Percentiles rank a stretch among this genome's conserved stretches.
These are phyloP conservation scores for Zaprionus inermis DNA, from an alignment of 1,140 invertebrate species.

Conservation along the genomic window DNA sequence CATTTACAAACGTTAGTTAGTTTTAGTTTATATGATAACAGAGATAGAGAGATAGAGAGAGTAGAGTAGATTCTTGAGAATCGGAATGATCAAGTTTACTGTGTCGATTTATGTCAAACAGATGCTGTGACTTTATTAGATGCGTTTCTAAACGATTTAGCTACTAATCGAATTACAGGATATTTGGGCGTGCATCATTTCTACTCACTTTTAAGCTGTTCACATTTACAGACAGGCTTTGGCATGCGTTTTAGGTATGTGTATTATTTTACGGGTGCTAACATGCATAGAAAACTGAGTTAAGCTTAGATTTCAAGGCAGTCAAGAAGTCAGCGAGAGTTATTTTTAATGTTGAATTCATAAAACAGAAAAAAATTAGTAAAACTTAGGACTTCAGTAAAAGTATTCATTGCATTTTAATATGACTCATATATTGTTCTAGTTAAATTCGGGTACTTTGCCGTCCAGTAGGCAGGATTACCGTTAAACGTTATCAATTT, in stretches of 20 bases:
- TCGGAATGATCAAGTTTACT: slow-evolving; percentile 61
- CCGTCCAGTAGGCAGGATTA: too few relatives aligned
- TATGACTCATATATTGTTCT: too few relatives aligned
- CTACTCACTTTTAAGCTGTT: slow-evolving; percentile 2
- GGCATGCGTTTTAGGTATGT: slow-evolving; percentile 31
- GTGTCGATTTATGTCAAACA: slow-evolving; percentile 35
- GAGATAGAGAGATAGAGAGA: slow-evolving; percentile 42
- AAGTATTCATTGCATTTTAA: too few relatives aligned
- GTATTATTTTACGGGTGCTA: slow-evolving; percentile 1
- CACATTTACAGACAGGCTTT: slow-evolving; percentile 31
- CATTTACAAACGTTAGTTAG: slow-evolving; percentile 67
- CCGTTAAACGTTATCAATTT: background rate
- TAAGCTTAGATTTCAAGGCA: slow-evolving; percentile 17
- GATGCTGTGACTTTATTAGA: slow-evolving; percentile 50
- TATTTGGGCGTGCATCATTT: slow-evolving; percentile 18
- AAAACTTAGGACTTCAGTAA: too few relatives aligned
- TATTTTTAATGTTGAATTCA: background rate
- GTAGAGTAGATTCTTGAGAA: slow-evolving; percentile 52
- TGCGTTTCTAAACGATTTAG: slow-evolving; percentile 38
- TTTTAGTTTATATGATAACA: slow-evolving; percentile 51
- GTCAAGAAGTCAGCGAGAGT: slow-evolving; percentile 15
- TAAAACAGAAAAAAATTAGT: background rate
- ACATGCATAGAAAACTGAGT: background rate
- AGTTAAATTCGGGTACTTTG: too few relatives aligned
- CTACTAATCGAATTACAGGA: slow-evolving; percentile 27